Percentiles rank a stretch among this genome's conserved stretches.
Evolutionary conservation across 2,113 vertebrate species (phyloP).

Genomic region (Pseudolaguvia tuberculata): DNA sequence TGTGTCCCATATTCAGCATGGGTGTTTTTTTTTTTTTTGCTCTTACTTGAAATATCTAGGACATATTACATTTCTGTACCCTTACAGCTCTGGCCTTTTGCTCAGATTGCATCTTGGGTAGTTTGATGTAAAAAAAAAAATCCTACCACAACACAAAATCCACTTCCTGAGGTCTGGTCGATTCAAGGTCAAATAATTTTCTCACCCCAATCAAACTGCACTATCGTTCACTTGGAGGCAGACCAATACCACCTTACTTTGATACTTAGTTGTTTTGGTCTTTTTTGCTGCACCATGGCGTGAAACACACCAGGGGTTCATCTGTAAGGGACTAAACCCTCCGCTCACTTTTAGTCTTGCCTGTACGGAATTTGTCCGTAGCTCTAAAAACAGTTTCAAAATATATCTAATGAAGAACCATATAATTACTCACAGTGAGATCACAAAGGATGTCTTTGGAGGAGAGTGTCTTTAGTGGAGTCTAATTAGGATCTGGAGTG

Average conservation of each 20-base stretch:
- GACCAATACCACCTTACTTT: neutral
- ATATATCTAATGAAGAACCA: neutral
- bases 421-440: neutral
- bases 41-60: neutral
- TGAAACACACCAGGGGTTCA: neutral
- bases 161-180: neutral
- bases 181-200: neutral
- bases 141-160: neutral
- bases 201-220: neutral
- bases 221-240: neutral
- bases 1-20: neutral
- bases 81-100: neutral
- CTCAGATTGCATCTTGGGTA: neutral
- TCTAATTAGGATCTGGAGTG: neutral
- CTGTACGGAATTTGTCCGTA: neutral
- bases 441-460: neutral
- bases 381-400: neutral
- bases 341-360: neutral
- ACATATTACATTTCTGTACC: neutral
- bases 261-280: neutral
- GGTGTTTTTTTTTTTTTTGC: too few species aligned
- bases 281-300: too few species aligned
- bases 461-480: neutral
- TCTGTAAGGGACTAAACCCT: neutral
- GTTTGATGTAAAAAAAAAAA: neutral